These are phyloP conservation scores for Ascidia mentula DNA, from an alignment of 23 tunicate genomes.

Conservation along the genomic window DNA sequence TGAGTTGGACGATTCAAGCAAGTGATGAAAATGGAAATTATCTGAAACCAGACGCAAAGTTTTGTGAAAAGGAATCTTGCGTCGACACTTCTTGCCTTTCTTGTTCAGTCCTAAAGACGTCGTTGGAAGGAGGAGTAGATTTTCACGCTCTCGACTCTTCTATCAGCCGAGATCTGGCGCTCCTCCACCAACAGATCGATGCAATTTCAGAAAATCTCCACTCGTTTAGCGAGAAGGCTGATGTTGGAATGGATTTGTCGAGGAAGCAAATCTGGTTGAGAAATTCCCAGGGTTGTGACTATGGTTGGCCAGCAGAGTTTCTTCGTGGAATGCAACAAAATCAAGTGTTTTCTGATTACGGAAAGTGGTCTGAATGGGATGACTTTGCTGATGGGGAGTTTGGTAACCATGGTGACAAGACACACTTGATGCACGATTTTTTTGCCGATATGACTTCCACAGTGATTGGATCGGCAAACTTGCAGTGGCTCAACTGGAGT, in stretches of 20 bases:
- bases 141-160: background rate
- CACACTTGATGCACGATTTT: background rate
- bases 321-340: background rate
- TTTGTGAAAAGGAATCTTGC: background rate
- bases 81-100: background rate
- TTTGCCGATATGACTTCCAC: constrained; percentile 5
- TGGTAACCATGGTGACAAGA: background rate
- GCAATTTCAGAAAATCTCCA: background rate
- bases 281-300: constrained; percentile 7
- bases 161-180: background rate
- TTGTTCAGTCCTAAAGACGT: background rate
- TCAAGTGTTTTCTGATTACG: background rate
- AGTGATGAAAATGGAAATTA: constrained; percentile 1
- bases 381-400: background rate
- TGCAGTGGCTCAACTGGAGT: constrained; percentile 1
- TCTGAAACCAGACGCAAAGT: background rate
- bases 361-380: background rate
- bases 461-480: background rate
- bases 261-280: constrained; percentile 31
- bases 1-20: background rate
- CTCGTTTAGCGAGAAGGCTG: background rate
- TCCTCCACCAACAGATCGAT: background rate
- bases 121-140: background rate
- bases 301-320: background rate
- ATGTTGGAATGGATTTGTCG: background rate